A percentile compares a stretch with the other conserved stretches of the same genome.
Evolutionary conservation across 2,888 invertebrate species (phyloP).

Genomic region (Leucophenga montana): DNA sequence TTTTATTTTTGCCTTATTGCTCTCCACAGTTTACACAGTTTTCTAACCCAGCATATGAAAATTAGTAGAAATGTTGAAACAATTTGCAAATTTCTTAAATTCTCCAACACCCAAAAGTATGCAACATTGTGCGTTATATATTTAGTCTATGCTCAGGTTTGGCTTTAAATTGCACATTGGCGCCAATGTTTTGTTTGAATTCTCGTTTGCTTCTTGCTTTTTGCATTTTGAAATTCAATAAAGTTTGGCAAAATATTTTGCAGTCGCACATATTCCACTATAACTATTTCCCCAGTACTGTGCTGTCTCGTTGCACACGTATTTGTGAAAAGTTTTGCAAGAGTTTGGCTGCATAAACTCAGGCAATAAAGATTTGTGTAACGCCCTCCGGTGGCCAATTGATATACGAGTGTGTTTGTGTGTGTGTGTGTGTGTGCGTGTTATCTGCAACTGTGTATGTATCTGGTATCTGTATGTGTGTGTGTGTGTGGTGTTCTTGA

Average conservation of each 20-base stretch:
- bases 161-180: no score
- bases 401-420: conserved; percentile 47
- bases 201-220: conserved; percentile 43
- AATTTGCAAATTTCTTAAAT: no score
- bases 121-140: no score
- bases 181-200: not conserved
- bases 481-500: not conserved
- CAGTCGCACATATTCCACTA: conserved; percentile 35
- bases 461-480: not conserved
- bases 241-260: conserved; percentile 67
- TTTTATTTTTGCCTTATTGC: no score
- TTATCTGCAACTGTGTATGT: not conserved
- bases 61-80: no score
- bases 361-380: conserved; percentile 60
- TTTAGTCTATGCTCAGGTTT: no score
- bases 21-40: no score
- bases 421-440: conserved; percentile 13
- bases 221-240: conserved; percentile 63
- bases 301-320: conserved; percentile 46
- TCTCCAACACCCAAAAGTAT: no score
- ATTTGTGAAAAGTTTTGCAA: conserved; percentile 50
- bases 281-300: conserved; percentile 42
- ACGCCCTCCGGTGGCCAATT: conserved; percentile 55
- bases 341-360: conserved; percentile 39
- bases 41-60: no score